These are phyloP conservation scores for Sebastes umbrosus DNA, from an alignment of 2,797 vertebrate species.

Conservation along the genomic window DNA sequence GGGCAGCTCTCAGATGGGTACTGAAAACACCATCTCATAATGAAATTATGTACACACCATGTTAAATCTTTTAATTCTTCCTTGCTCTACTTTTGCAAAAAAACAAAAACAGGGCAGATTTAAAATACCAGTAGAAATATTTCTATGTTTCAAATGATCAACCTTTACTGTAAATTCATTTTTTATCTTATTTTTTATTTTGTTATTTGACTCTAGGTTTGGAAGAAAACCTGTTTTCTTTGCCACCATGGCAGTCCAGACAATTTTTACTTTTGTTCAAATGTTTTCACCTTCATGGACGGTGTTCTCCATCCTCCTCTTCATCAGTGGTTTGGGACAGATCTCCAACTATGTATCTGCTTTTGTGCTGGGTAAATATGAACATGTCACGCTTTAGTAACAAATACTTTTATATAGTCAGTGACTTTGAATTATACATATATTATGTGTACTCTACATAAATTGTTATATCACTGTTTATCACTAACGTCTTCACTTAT, in stretches of 20 bases:
- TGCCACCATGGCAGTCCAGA: conserved; percentile 85
- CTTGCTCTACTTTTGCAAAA: background rate
- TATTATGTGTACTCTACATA: background rate
- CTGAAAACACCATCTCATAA: background rate
- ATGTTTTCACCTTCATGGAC: conserved; percentile 86
- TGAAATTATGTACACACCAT: background rate
- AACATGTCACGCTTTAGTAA: background rate
- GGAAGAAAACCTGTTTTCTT: conserved; percentile 90
- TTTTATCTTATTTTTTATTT: background rate
- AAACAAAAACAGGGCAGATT: background rate
- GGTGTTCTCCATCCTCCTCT: conserved; percentile 82
- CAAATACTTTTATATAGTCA: background rate
- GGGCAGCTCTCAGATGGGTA: conserved; percentile 93
- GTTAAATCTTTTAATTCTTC: background rate
- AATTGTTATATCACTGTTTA: background rate
- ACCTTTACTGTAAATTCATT: background rate
- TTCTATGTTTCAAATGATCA: too few species aligned
- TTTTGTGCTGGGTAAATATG: conserved; percentile 85
- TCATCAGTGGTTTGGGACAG: conserved; percentile 87
- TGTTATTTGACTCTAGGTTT: conserved; percentile 72
- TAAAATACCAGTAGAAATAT: background rate
- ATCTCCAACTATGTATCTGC: conserved; percentile 89
- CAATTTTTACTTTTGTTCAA: conserved; percentile 83
- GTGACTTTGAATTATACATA: background rate
- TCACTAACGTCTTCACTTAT: background rate